A percentile compares a stretch with the other conserved stretches of the same genome.
These are phyloP conservation scores for Prorops nasuta DNA, from an alignment of 1,140 invertebrate genomes.

Conservation along the genomic window DNA sequence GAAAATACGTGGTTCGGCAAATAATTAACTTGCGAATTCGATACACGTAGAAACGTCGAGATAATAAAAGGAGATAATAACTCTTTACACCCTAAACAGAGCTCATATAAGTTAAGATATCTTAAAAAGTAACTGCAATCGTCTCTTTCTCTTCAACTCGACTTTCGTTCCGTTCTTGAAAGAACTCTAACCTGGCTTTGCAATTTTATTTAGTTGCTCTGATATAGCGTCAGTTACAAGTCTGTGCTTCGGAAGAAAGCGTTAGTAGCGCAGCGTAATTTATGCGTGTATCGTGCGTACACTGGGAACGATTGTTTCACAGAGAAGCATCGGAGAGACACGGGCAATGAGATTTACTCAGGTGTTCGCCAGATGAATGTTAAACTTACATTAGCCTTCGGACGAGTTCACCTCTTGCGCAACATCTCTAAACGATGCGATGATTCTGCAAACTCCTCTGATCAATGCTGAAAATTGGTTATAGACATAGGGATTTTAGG, in stretches of 20 bases:
- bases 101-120: background rate
- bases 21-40: slow-evolving; percentile 17
- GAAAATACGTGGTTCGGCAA: slow-evolving; percentile 3
- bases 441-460: background rate
- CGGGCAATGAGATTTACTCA: background rate
- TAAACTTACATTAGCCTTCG: background rate
- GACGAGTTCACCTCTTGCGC: too few relatives aligned
- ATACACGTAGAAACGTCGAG: slow-evolving; percentile 19
- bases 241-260: background rate
- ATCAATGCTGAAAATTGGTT: background rate
- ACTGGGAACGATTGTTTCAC: background rate
- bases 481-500: background rate
- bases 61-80: slow-evolving; percentile 26
- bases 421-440: background rate
- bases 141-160: background rate
- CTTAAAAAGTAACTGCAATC: too few relatives aligned
- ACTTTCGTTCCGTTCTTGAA: background rate
- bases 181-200: background rate
- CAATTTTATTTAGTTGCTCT: background rate
- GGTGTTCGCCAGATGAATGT: background rate
- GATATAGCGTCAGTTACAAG: slow-evolving; percentile 3
- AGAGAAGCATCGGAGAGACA: background rate
- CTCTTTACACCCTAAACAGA: background rate
- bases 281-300: background rate
- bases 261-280: background rate